Evolutionary conservation across 2,113 vertebrate species (phyloP).

Genomic region (Chaetops frenatus): DNA sequence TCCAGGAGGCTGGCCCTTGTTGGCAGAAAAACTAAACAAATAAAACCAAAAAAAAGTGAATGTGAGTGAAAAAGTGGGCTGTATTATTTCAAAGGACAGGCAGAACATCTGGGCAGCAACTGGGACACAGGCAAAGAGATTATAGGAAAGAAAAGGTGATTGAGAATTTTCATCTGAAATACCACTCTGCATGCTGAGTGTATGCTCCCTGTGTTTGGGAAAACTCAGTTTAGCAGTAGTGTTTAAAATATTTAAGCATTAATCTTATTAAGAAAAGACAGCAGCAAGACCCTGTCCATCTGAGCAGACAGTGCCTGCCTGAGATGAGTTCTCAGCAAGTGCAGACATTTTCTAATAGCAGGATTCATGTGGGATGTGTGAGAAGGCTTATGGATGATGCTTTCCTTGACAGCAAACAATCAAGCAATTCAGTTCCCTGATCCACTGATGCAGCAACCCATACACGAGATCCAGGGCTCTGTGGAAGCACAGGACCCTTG

Average conservation of each 20-base stretch:
- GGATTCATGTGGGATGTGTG: neutral
- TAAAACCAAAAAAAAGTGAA: neutral
- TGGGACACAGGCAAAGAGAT: neutral
- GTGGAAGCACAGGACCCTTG: neutral
- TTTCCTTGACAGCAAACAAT: neutral
- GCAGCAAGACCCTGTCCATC: neutral
- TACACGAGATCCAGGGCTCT: neutral
- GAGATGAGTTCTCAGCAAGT: neutral
- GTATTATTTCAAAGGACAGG: neutral
- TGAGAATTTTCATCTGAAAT: neutral
- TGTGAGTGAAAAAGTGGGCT: neutral
- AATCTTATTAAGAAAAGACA: neutral
- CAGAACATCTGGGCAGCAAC: neutral
- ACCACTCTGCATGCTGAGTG: neutral
- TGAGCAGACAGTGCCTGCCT: neutral
- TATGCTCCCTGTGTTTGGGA: neutral
- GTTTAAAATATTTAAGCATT: neutral
- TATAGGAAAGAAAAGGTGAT: neutral
- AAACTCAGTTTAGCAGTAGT: neutral
- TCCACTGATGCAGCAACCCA: neutral
- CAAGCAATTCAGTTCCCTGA: neutral
- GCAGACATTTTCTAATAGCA: neutral
- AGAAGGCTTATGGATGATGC: neutral
- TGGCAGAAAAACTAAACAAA: neutral
- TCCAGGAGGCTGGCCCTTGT: neutral